phyloP scores from a whole-genome alignment of 53 echinoderm and acorn worm genomes.

The Holothuria scabra region DNA sequence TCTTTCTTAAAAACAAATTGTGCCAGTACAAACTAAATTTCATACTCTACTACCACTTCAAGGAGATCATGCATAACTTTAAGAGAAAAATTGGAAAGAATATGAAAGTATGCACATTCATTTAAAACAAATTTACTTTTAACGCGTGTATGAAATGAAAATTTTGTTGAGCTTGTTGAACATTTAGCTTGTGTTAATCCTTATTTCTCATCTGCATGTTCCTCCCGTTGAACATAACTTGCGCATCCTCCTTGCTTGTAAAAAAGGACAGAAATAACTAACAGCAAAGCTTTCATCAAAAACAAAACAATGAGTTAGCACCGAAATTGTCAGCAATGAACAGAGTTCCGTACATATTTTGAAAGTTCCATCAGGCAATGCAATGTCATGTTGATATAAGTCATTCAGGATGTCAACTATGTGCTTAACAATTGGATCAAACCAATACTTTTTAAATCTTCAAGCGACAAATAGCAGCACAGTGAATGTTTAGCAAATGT shows the following conservation, averaged over 20 bases:
- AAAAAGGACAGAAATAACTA: conserved; percentile 17
- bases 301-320: conserved; percentile 49
- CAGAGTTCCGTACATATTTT: conserved; percentile 53
- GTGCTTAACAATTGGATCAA: conserved; percentile 42
- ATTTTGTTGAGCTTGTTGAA: conserved; percentile 29
- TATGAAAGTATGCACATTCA: conserved; percentile 66
- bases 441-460: conserved; percentile 62
- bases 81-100: conserved; percentile 56
- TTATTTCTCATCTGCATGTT: conserved; percentile 25
- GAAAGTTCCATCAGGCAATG: conserved; percentile 33
- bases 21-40: conserved; percentile 56
- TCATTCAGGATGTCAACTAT: conserved; percentile 32
- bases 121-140: conserved; percentile 46
- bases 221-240: conserved; percentile 23
- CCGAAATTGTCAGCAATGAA: conserved; percentile 27
- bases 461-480: conserved; percentile 55
- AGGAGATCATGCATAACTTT: conserved; percentile 70
- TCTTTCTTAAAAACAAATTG: conserved; percentile 52
- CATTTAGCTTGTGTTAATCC: conserved; percentile 29
- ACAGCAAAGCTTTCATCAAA: conserved; percentile 53
- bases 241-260: conserved; percentile 46
- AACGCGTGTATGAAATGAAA: background rate
- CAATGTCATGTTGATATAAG: conserved; percentile 18
- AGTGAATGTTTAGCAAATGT: conserved; percentile 38
- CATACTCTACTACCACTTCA: conserved; percentile 71